Base-by-base conservation (phyloP, 2,113 vertebrate genomes). In the Neomonachus schauinslandi region DNA sequence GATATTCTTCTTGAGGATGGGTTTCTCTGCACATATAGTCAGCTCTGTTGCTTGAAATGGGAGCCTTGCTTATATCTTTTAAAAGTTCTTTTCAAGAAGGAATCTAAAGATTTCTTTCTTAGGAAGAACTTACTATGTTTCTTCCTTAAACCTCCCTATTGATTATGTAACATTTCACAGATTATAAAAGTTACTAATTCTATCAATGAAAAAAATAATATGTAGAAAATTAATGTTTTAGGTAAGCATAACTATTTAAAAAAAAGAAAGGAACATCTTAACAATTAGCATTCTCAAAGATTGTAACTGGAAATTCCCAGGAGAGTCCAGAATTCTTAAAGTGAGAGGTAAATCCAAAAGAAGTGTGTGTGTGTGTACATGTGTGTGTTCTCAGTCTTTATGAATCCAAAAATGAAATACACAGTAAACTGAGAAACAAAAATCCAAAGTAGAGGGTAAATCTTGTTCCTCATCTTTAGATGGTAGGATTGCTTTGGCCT, bases 181-280 rank as follows among this genome's bases (percentile, higher is more conserved):
- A 69, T 95, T 87, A 69, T 71, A 46, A 90, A 90, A 92, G 77
- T 51, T 51, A 92, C 6, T 87, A 92, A 93, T 90, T 94, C 39
- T 55, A 12, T 76, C 96, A 97, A 67, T 89, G 65, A 55, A 74
- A 82, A 83, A 87, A 77, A 18, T 63, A 24, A 42, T 39, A 36
- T n/a, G 1, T 83, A 9, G 42, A 80, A 71, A 92, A 94, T 39
- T 92, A 89, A 79, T 74, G 22, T 83, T 79, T 77, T 61, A 76
- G 49, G 14, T 94, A 77, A 51, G 77, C 65, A 83, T 89, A 28
- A 59, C 89, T 96, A 71, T 42, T 12, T 76, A 94, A 65, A 88
- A 59, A n/a, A 21, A 28, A 33, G 63, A n/a, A 16, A 93, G 24
- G 18, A 67, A n/a, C 49, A 95, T 82, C 51, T 88, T 96, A 85